Evolutionary conservation across 2,797 vertebrate species (phyloP), one percentile per base, ranked within the genome.

Genomic region (Spinus olivaceus): DNA sequence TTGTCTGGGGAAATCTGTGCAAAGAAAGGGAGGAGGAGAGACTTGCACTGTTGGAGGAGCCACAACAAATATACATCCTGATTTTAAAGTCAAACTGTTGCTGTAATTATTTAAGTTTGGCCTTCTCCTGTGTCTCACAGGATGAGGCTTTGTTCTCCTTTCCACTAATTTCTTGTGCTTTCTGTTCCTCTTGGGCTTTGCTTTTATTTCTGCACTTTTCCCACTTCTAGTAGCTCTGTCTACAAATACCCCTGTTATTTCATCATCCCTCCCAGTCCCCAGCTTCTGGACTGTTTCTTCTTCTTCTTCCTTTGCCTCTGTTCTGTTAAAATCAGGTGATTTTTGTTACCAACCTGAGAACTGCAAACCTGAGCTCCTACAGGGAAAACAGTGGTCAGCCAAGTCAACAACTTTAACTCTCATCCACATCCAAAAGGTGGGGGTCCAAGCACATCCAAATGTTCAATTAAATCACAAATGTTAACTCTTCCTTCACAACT

Each of bases 81-180:
- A 90, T 90, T 96, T 92, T 90, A 76, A 81, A 96, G 80, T 81
- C 86, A 72, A 95, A 73, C 77, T 69, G 61, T 92, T 88, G 28
- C 87, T 88, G 63, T 92, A 94, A 94, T 94, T 94, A 86, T 90
- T 96, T 81, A 84, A 93, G 71, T 54, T 37, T 39, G 39, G 51
- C n/a, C 65, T 83, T 71, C 81, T 89, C 33, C 39, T 51, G 24
- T 39, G 70, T 91, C 85, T 94, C 76, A 84, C 86, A 81, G 81
- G 80, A 93, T 83, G 81, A 81, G 66, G 66, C 80, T 96, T 94
- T 95, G 91, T 92, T 95, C 92, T 94, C 69, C 59, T 93, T 94
- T 78, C 77, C 9, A 21, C 65, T 91, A 41, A 79, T 91, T 91
- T 90, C 70, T 79, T 46, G 50, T 57, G 63, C 60, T 95, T 96